Evolutionary conservation across 2,113 vertebrate species (phyloP).

Genomic region (Salvelinus fontinalis): DNA sequence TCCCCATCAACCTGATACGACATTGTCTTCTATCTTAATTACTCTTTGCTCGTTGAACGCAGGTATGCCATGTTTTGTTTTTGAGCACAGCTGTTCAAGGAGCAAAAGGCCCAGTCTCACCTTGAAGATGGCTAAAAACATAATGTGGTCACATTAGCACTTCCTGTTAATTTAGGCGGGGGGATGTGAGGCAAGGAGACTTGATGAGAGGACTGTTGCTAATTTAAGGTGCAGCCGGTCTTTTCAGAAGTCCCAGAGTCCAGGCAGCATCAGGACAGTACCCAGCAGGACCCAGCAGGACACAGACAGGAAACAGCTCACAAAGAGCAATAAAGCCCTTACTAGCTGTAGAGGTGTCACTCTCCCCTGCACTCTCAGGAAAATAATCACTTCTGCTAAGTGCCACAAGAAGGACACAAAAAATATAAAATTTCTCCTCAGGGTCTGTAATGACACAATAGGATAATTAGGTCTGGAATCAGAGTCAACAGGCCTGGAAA

Average conservation of each 20-base stretch:
- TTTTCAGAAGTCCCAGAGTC: conserved; percentile 35
- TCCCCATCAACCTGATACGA: conserved; percentile 18
- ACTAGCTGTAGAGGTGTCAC: conserved; percentile 41
- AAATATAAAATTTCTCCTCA: not conserved
- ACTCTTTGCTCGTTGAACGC: conserved; percentile 31
- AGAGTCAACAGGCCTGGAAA: not conserved
- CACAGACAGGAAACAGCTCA: conserved; percentile 38
- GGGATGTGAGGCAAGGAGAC: conserved; percentile 11
- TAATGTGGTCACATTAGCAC: conserved; percentile 34
- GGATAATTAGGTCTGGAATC: not conserved
- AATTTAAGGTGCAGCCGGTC: conserved; percentile 46
- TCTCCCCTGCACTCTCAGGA: conserved; percentile 18
- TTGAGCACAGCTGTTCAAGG: not conserved
- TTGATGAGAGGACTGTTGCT: conserved; percentile 41
- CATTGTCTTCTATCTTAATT: conserved; percentile 38
- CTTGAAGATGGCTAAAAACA: conserved; percentile 27
- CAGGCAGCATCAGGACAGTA: conserved; percentile 14
- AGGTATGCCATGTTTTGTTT: not conserved
- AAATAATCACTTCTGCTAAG: conserved; percentile 31
- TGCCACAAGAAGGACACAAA: conserved; percentile 9
- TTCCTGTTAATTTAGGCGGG: conserved; percentile 17
- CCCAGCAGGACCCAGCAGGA: conserved; percentile 30
- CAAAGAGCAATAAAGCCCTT: conserved; percentile 28
- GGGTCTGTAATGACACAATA: conserved; percentile 1
- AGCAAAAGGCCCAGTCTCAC: conserved; percentile 22